Conservation (phyloP, 2,888 invertebrate species). For the Oscheius onirici region DNA sequence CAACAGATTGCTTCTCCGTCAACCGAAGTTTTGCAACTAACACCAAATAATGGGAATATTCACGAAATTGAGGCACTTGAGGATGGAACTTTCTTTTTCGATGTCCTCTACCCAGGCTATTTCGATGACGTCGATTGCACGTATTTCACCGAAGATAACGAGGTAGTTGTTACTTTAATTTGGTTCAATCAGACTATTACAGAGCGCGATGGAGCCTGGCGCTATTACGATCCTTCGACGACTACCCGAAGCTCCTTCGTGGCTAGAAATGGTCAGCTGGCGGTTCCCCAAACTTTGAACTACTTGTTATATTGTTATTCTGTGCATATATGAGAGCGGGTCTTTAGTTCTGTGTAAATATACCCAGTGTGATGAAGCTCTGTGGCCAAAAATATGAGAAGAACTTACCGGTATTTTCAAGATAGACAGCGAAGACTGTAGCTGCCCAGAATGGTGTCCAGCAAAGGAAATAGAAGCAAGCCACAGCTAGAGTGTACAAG, state of each 20-base stretch:
- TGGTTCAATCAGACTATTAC: neutral
- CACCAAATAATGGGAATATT: conserved; percentile 14
- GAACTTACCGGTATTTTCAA: conserved; percentile 56
- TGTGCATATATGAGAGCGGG: neutral
- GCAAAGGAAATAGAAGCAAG: conserved; percentile 69
- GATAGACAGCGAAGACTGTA: conserved; percentile 68
- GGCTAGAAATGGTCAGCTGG: conserved; percentile 8
- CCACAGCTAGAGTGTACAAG: conserved; percentile 68
- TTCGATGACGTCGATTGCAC: conserved; percentile 22
- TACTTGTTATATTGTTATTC: neutral
- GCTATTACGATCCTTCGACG: neutral
- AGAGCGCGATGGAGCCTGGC: neutral
- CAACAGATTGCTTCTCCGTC: neutral
- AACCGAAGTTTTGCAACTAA: neutral
- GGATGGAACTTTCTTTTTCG: conserved; percentile 35
- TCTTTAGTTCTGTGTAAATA: neutral
- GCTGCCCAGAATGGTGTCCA: conserved; percentile 70
- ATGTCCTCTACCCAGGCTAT: conserved; percentile 31
- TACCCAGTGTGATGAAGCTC: neutral
- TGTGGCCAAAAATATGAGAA: neutral
- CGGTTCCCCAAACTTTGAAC: conserved; percentile 1
- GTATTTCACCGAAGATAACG: conserved; percentile 8
- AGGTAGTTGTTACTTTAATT: neutral
- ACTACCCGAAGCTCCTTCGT: neutral
- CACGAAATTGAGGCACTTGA: conserved; percentile 30